These are phyloP conservation scores for Synanceia verrucosa DNA, from an alignment of 2,797 vertebrate species.

Conservation along the genomic window DNA sequence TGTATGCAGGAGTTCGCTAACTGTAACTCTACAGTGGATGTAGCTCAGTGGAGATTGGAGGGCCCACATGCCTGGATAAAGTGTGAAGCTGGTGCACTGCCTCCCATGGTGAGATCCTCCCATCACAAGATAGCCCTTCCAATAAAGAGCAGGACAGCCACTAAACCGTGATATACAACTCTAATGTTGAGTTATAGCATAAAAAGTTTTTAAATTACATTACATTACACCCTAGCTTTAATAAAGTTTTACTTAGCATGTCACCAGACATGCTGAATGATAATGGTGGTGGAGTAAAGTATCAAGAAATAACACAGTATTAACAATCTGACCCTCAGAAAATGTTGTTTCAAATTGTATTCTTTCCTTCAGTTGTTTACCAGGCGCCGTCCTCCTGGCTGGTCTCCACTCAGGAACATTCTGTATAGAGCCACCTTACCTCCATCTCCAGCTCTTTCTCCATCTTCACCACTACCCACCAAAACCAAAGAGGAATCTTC, in stretches of 20 bases:
- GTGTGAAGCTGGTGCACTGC: constrained; percentile 60
- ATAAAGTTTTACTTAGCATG: not conserved
- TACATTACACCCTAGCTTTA: not conserved
- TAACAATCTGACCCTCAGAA: no score
- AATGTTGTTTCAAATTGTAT: not conserved
- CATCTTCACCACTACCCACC: fast-evolving
- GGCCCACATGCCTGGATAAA: constrained; percentile 45
- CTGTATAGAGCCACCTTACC: fast-evolving
- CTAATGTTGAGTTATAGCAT: not conserved
- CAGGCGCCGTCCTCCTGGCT: constrained; percentile 80
- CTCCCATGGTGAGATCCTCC: constrained; percentile 32
- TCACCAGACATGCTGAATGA: not conserved
- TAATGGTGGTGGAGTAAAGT: not conserved
- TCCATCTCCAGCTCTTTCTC: fast-evolving
- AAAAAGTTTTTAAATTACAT: not conserved
- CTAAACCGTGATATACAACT: not conserved
- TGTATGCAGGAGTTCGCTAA: constrained; percentile 67
- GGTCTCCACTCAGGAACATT: constrained; percentile 77
- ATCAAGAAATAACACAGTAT: not conserved
- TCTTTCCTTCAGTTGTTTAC: fast-evolving
- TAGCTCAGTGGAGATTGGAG: constrained; percentile 82
- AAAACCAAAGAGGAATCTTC: constrained; percentile 73
- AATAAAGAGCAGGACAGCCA: not conserved
- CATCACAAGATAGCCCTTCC: not conserved
- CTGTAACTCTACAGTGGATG: constrained; percentile 83